Conservation (phyloP, 1,140 invertebrate genomes). For the Temnothorax curvispinosus region DNA sequence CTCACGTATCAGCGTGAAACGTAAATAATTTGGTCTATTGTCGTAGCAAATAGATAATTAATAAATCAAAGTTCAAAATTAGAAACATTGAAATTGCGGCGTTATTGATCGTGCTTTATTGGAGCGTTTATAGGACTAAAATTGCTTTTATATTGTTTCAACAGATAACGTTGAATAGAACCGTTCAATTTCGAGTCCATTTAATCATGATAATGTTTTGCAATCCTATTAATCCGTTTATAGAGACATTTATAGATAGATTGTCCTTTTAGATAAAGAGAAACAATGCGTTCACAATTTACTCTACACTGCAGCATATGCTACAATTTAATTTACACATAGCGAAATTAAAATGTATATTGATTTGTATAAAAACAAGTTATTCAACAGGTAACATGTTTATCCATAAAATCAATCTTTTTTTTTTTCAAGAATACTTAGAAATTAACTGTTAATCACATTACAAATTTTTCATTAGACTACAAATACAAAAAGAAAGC, state of each 20-base stretch:
- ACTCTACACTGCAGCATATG: too few relatives aligned
- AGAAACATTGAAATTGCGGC: background rate
- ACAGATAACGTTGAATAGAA: background rate
- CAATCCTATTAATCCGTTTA: background rate
- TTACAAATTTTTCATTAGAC: background rate
- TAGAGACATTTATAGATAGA: background rate
- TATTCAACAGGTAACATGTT: background rate
- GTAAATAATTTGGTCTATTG: slow-evolving; percentile 32
- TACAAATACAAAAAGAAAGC: background rate
- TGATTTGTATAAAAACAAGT: background rate
- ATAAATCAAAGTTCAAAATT: slow-evolving; percentile 34
- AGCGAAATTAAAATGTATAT: background rate
- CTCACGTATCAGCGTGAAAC: background rate
- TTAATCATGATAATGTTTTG: background rate
- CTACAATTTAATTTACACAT: background rate
- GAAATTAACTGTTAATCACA: background rate
- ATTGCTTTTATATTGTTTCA: background rate
- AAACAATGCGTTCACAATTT: background rate
- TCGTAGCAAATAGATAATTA: slow-evolving; percentile 19
- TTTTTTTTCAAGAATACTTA: background rate
- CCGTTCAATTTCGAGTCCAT: background rate
- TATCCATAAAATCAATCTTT: background rate
- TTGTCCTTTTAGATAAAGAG: background rate
- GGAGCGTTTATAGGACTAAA: background rate
- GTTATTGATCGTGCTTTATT: background rate